phyloP scores from a whole-genome alignment of 2,888 invertebrate genomes.

The Agrilus mali region DNA sequence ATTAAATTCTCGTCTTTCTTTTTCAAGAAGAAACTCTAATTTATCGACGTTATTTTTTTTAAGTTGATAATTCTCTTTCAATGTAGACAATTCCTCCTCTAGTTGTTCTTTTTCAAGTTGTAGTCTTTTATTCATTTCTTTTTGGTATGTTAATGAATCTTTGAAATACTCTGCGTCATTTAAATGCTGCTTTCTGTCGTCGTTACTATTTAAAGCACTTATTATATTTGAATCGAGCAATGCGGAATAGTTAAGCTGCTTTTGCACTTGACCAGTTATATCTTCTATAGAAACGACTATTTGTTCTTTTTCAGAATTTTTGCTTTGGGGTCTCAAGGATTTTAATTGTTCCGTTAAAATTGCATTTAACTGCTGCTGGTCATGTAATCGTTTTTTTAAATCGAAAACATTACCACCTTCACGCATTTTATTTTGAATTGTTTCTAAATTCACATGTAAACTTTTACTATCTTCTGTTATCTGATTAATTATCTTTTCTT shows the following conservation, averaged over 20 bases:
- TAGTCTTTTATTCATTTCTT: slow-evolving; percentile 36
- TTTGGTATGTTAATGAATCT: slow-evolving; percentile 34
- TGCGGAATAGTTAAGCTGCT: slow-evolving; percentile 47
- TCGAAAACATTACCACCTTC: slow-evolving; percentile 47
- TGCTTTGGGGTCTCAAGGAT: slow-evolving; percentile 18
- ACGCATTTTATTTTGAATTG: slow-evolving; percentile 39
- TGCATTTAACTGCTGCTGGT: slow-evolving; percentile 37
- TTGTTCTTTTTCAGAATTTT: slow-evolving; percentile 32
- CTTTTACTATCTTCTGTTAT: slow-evolving; percentile 44
- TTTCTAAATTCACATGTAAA: slow-evolving; percentile 39
- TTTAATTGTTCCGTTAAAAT: slow-evolving; percentile 28
- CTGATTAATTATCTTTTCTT: slow-evolving; percentile 44
- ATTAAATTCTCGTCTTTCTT: slow-evolving; percentile 45
- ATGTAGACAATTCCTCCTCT: slow-evolving; percentile 34
- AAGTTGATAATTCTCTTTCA: slow-evolving; percentile 36
- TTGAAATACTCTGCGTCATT: slow-evolving; percentile 25
- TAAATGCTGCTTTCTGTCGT: slow-evolving; percentile 17
- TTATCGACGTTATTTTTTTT: slow-evolving; percentile 42
- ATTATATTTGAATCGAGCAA: slow-evolving; percentile 46
- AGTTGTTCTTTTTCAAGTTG: slow-evolving; percentile 39
- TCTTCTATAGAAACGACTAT: slow-evolving; percentile 36
- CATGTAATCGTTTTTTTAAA: slow-evolving; percentile 41
- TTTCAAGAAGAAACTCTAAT: slow-evolving; percentile 42
- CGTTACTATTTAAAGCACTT: slow-evolving; percentile 40
- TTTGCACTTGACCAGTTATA: slow-evolving; percentile 41